These are phyloP conservation scores for Montifringilla adamsi DNA, from an alignment of 2,113 vertebrate genomes.

Conservation along the genomic window DNA sequence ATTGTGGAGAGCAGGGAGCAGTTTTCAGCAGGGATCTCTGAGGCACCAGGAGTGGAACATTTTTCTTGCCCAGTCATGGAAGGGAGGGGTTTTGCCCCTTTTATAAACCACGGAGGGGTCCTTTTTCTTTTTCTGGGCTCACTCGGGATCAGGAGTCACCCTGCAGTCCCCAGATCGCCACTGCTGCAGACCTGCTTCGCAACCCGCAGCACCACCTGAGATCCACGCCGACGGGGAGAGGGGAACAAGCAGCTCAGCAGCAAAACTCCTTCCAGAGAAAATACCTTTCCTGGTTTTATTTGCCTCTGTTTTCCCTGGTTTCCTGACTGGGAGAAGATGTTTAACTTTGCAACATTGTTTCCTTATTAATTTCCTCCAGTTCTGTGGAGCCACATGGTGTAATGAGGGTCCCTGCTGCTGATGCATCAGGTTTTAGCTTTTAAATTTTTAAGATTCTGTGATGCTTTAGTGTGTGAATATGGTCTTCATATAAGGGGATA, in stretches of 20 bases:
- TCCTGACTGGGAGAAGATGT: background rate
- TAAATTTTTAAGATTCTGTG: background rate
- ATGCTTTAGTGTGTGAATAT: background rate
- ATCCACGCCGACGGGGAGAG: rapidly evolving
- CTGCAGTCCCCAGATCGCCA: too few relatives aligned
- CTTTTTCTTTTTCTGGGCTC: background rate
- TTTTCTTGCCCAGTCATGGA: background rate
- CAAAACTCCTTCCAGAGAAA: background rate
- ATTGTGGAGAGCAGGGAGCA: rapidly evolving
- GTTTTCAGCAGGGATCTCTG: background rate
- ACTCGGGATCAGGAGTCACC: rapidly evolving
- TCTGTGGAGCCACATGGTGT: rapidly evolving
- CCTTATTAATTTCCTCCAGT: rapidly evolving
- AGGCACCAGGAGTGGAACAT: rapidly evolving
- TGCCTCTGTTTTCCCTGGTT: background rate
- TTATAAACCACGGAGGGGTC: rapidly evolving
- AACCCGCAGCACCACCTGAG: background rate
- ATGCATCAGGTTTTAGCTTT: background rate
- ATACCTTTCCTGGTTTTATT: background rate
- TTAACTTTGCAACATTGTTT: too few relatives aligned
- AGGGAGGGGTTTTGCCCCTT: background rate
- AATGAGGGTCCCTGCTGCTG: background rate
- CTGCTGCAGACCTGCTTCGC: too few relatives aligned
- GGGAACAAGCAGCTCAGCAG: rapidly evolving
- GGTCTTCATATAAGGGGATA: background rate